Conservation (phyloP, 2,113 vertebrate species). For the Thryonomys swinderianus region DNA sequence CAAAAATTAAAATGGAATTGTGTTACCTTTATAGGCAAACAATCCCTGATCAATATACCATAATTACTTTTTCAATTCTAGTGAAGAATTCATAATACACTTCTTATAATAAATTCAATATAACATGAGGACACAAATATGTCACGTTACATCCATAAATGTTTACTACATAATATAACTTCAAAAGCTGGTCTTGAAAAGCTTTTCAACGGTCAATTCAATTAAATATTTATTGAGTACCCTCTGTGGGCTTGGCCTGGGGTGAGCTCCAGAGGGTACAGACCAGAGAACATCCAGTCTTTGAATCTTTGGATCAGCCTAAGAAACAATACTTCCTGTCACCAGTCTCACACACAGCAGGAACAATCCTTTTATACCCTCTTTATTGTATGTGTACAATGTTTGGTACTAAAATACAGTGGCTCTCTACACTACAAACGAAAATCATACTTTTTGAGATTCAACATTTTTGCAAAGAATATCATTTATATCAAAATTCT, state of each 20-base stretch:
- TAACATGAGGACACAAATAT: conserved; percentile 49
- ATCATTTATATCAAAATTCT: background rate
- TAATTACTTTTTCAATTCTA: conserved; percentile 9
- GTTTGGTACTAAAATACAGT: conserved; percentile 52
- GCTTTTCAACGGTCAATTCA: conserved; percentile 29
- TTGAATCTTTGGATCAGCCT: conserved; percentile 11
- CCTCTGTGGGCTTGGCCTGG: background rate
- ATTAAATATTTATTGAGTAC: conserved; percentile 67
- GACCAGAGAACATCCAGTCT: background rate
- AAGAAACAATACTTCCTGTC: conserved; percentile 41
- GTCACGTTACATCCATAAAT: background rate
- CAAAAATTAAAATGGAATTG: background rate
- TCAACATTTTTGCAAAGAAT: background rate
- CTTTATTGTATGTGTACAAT: conserved; percentile 50
- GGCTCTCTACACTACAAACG: conserved; percentile 2
- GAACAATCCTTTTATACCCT: conserved; percentile 12
- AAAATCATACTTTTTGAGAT: background rate
- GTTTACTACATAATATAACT: background rate
- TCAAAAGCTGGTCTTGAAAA: conserved; percentile 8
- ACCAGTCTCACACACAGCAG: background rate
- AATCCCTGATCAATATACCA: conserved; percentile 18
- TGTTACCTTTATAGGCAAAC: background rate
- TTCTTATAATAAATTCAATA: conserved; percentile 36
- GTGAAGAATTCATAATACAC: background rate
- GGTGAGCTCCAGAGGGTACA: conserved; percentile 8